phyloP scores from a whole-genome alignment of 2,888 invertebrate genomes.

The Agrotis ipsilon region DNA sequence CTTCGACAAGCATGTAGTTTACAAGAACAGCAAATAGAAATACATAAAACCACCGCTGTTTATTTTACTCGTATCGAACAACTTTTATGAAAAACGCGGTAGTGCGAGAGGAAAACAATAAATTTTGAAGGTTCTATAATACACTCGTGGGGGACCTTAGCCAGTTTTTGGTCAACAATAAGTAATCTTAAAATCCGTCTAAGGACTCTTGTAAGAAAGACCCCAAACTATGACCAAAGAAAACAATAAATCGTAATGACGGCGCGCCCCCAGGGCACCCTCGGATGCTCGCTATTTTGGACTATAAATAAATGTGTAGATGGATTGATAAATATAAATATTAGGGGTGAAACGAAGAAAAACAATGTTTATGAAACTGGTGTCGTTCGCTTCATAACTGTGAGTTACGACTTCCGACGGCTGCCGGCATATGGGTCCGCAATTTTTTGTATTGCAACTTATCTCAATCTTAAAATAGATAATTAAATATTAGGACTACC shows the following conservation, averaged over 20 bases:
- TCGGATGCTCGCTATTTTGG: slow-evolving; percentile 89
- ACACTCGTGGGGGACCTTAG: slow-evolving; percentile 72
- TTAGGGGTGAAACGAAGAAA: slow-evolving; percentile 91
- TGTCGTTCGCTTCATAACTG: slow-evolving; percentile 91
- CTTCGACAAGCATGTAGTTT: slow-evolving; percentile 13
- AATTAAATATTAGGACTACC: slow-evolving; percentile 61
- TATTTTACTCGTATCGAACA: slow-evolving; percentile 37
- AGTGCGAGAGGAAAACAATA: slow-evolving; percentile 47
- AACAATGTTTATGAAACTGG: slow-evolving; percentile 91
- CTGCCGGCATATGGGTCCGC: slow-evolving; percentile 87
- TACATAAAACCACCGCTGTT: slow-evolving; percentile 41
- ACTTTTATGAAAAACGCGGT: slow-evolving; percentile 55
- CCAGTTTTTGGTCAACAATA: slow-evolving; percentile 73
- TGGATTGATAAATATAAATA: slow-evolving; percentile 92
- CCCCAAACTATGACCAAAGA: slow-evolving; percentile 87
- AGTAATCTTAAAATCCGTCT: slow-evolving; percentile 81
- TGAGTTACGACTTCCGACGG: slow-evolving; percentile 91
- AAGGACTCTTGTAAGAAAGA: slow-evolving; percentile 77
- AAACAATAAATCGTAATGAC: slow-evolving; percentile 91
- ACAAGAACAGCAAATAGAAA: slow-evolving; percentile 37
- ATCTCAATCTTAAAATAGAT: slow-evolving; percentile 76
- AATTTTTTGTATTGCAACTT: slow-evolving; percentile 83
- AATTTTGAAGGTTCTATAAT: slow-evolving; percentile 62
- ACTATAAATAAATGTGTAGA: slow-evolving; percentile 91
- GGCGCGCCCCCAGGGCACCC: slow-evolving; percentile 87